Conservation (phyloP, 2,888 invertebrate species). For the Tenthredo mesomela region DNA sequence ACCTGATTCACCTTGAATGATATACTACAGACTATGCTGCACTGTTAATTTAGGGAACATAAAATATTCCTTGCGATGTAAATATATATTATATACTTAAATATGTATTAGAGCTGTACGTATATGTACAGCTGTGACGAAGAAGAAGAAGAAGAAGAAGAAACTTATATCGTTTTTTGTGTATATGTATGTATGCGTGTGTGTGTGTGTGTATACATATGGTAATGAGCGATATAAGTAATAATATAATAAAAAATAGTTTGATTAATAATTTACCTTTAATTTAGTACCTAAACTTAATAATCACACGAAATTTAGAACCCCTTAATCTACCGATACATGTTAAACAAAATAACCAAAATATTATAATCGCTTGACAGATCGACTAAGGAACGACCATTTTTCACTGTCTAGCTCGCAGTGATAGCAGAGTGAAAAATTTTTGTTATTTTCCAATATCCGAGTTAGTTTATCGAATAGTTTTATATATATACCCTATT, state of each 20-base stretch:
- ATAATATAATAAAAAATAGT: background rate
- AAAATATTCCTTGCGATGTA: background rate
- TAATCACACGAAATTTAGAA: conserved; percentile 63
- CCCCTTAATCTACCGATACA: conserved; percentile 60
- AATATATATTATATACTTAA: too few relatives aligned
- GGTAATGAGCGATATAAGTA: background rate
- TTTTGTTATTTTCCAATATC: conserved; percentile 53
- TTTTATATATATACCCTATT: background rate
- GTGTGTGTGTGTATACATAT: conserved; percentile 2
- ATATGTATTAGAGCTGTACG: too few relatives aligned
- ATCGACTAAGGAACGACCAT: conserved; percentile 67
- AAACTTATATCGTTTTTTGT: background rate
- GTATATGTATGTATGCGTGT: background rate
- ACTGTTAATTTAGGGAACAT: conserved; percentile 9
- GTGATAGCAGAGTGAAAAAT: conserved; percentile 56
- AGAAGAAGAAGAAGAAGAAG: too few relatives aligned
- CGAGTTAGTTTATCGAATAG: background rate
- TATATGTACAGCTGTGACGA: conserved; percentile 16
- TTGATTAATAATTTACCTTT: conserved; percentile 59
- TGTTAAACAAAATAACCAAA: conserved; percentile 60
- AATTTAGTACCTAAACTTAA: conserved; percentile 64
- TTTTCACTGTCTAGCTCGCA: conserved; percentile 62
- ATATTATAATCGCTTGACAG: conserved; percentile 67
- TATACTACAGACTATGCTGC: conserved; percentile 50
- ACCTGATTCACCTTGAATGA: conserved; percentile 64